These are phyloP conservation scores for Tor tambroides DNA, from an alignment of 2,113 vertebrate species.

Conservation along the genomic window DNA sequence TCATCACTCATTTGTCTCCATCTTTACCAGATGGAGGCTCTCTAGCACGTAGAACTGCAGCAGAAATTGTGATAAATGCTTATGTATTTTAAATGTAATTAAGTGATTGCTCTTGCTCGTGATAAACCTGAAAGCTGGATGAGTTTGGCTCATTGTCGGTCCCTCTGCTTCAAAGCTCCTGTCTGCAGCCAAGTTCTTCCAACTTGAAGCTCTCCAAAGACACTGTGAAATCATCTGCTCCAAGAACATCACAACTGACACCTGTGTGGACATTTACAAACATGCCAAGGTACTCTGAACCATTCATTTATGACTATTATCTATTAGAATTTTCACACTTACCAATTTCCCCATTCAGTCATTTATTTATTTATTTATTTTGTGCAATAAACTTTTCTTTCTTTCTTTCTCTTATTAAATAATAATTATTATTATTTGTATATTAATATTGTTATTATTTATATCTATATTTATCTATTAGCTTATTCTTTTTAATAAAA, in stretches of 20 bases:
- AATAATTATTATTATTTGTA: no score
- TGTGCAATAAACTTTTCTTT: no score
- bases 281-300: conserved; percentile 74
- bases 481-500: no score
- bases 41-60: conserved; percentile 2
- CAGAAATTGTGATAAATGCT: neutral
- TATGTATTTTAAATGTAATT: conserved; percentile 1
- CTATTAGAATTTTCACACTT: neutral
- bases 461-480: no score
- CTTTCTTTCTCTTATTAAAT: no score
- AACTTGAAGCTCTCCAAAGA: conserved; percentile 79
- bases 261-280: conserved; percentile 79
- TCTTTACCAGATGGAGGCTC: neutral
- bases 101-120: conserved; percentile 3
- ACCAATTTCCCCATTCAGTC: neutral
- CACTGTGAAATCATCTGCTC: conserved; percentile 86
- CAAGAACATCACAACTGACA: conserved; percentile 80
- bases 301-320: neutral
- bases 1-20: neutral
- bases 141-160: conserved; percentile 17
- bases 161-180: conserved; percentile 72
- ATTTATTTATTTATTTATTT: neutral
- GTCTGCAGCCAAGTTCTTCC: conserved; percentile 81
- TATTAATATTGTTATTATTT: no score
- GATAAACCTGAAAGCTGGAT: conserved; percentile 24